These are phyloP conservation scores for Tricholauxania praeusta DNA, from an alignment of 2,888 invertebrate genomes.

Conservation along the genomic window DNA sequence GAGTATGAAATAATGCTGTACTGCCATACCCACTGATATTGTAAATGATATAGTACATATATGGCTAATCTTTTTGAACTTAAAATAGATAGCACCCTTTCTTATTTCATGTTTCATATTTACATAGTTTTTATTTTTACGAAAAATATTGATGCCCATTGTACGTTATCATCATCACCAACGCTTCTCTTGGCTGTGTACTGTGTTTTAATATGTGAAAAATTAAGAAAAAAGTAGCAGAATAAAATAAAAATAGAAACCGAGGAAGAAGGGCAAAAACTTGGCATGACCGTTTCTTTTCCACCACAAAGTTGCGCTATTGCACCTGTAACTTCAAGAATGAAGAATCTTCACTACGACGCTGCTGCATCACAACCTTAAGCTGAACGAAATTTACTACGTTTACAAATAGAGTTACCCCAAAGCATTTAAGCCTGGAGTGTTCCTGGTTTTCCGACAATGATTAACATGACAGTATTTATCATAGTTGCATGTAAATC, in stretches of 20 bases:
- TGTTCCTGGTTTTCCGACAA: neutral
- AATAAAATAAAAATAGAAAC: neutral
- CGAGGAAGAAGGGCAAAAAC: neutral
- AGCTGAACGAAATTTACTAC: neutral
- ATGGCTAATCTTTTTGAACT: no score
- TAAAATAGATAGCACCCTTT: no score
- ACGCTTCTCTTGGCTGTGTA: neutral
- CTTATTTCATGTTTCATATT: no score
- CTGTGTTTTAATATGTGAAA: constrained; percentile 12
- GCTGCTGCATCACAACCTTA: no score
- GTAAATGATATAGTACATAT: no score
- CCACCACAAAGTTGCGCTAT: neutral
- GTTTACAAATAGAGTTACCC: constrained; percentile 15
- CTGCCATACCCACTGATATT: no score
- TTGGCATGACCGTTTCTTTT: constrained; percentile 3
- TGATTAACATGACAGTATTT: constrained; percentile 27
- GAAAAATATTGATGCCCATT: no score
- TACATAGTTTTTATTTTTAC: no score
- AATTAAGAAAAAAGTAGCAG: constrained; percentile 8
- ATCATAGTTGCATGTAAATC: constrained; percentile 23
- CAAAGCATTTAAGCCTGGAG: neutral
- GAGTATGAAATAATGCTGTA: no score
- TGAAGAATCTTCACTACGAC: no score
- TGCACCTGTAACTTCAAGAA: constrained; percentile 6
- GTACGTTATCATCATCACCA: no score